Percentiles rank a stretch among this genome's conserved stretches.
Conservation (phyloP, 1,140 invertebrate genomes). For the Brachionus asplanchnoidis region DNA sequence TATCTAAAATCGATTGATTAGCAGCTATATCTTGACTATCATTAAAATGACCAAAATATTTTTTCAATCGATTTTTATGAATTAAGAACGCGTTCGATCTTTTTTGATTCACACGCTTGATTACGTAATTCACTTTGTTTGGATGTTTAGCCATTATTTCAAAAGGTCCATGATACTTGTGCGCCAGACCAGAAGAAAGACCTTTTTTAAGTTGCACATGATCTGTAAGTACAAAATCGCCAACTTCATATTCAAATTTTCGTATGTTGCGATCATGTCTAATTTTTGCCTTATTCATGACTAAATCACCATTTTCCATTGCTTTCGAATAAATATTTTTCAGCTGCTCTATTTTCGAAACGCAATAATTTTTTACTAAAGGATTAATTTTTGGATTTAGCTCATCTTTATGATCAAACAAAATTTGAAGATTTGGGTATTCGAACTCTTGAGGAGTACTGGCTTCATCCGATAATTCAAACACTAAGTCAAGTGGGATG, state of each 20-base stretch:
- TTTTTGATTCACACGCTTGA: neutral
- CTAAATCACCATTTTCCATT: neutral
- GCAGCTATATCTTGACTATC: no score
- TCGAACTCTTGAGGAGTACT: neutral
- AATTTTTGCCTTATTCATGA: neutral
- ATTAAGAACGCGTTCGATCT: neutral
- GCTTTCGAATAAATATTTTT: no score
- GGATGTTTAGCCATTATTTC: neutral
- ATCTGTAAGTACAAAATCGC: no score
- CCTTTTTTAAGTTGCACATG: no score
- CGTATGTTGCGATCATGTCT: neutral
- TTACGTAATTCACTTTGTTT: neutral
- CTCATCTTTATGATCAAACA: neutral
- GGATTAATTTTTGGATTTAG: neutral
- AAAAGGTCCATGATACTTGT: neutral
- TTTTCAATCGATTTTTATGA: neutral
- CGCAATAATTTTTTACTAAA: no score
- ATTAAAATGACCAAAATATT: no score
- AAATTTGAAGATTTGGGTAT: neutral
- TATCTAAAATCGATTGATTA: no score
- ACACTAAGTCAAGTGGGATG: no score
- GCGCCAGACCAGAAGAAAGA: no score
- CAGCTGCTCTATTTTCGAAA: no score
- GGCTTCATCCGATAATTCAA: no score
- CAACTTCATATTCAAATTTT: neutral